Conservation (phyloP, 2,888 invertebrate species). For the Drosophila lutescens region DNA sequence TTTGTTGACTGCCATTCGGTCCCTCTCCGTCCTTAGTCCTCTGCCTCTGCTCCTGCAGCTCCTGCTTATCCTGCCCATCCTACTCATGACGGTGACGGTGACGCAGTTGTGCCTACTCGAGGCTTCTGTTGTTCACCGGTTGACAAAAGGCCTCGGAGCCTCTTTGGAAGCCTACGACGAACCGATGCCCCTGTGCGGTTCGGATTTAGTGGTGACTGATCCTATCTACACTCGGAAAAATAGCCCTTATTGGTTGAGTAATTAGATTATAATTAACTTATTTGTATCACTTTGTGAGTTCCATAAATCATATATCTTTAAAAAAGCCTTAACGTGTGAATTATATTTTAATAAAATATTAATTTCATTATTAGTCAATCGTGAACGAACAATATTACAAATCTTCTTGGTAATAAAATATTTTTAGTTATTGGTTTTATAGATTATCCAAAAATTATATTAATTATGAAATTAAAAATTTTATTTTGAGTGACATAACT, state of each 20-base stretch:
- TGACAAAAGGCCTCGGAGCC: slow-evolving; percentile 37
- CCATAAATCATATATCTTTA: background rate
- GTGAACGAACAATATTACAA: no score
- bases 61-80: slow-evolving; percentile 43
- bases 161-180: slow-evolving; percentile 12
- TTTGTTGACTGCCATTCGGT: slow-evolving; percentile 20
- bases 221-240: slow-evolving; percentile 30
- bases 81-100: slow-evolving; percentile 19
- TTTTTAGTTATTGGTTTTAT: no score
- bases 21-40: slow-evolving; percentile 6
- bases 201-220: slow-evolving; percentile 37
- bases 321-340: no score
- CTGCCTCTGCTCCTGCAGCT: slow-evolving; percentile 1
- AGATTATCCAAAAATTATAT: no score
- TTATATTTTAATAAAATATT: no score
- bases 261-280: background rate
- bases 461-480: background rate
- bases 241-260: background rate
- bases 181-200: slow-evolving; percentile 24
- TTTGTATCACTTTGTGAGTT: background rate
- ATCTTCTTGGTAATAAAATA: no score
- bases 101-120: slow-evolving; percentile 44
- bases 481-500: background rate
- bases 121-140: slow-evolving; percentile 32
- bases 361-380: no score